phyloP scores from a whole-genome alignment of 2,888 invertebrate species.

The Calephelis perditalis region DNA sequence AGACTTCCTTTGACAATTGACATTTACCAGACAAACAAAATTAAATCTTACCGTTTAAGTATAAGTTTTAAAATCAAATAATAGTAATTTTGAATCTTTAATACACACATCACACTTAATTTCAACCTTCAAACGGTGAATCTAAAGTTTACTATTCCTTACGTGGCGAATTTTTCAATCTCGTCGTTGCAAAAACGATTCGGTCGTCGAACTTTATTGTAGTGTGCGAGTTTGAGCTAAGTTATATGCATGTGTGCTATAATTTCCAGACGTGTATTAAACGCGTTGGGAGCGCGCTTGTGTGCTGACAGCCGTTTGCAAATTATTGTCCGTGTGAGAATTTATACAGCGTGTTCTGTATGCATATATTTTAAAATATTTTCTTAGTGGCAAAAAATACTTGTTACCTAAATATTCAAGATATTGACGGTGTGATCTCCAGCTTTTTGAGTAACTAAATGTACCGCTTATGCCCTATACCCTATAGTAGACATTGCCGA shows the following conservation, averaged over 20 bases:
- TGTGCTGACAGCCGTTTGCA: slow-evolving; percentile 17
- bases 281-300: not conserved
- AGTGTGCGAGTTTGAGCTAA: slow-evolving; percentile 4
- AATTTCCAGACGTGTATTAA: slow-evolving; percentile 3
- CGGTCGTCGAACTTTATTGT: slow-evolving; percentile 43
- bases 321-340: slow-evolving; percentile 16
- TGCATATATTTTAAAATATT: too few relatives aligned
- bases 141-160: slow-evolving; percentile 18
- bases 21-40: slow-evolving; percentile 22
- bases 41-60: slow-evolving; percentile 8
- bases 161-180: slow-evolving; percentile 34
- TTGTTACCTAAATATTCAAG: too few relatives aligned
- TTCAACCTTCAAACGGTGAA: slow-evolving; percentile 11
- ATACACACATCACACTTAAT: slow-evolving; percentile 6
- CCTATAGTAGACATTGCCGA: too few relatives aligned
- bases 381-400: too few relatives aligned
- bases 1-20: slow-evolving; percentile 32
- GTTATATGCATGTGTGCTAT: slow-evolving; percentile 29
- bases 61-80: slow-evolving; percentile 22
- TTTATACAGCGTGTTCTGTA: not conserved
- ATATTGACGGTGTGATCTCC: too few relatives aligned
- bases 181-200: slow-evolving; percentile 45
- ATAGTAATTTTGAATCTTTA: not conserved
- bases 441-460: too few relatives aligned
- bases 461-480: too few relatives aligned